Evolutionary conservation across 1,140 invertebrate genomes (phyloP), one percentile per base, ranked within the genome.

Genomic region (Drosophila baimaii): DNA sequence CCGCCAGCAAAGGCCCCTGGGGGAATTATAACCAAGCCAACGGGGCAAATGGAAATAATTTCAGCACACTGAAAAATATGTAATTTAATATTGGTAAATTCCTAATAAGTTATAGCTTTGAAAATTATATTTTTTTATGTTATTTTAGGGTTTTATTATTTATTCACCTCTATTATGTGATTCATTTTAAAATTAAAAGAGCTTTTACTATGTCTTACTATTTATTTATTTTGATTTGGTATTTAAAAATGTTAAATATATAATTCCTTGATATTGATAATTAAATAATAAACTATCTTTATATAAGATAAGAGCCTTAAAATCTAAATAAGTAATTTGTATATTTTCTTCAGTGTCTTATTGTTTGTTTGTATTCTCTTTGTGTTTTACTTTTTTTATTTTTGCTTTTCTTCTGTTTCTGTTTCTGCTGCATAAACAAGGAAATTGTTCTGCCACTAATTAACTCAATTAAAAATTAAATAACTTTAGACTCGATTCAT

Each of bases 391-490:
- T 17, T n/a, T 0, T 1, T 19, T 43, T 15, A 19, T 25, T 12
- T 23, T 21, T 29, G 4, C 9, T 29, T 52, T 68, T 35, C 2
- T 43, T 37, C 43, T 66, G 5, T n/a, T 33, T 35, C 39, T 63
- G 55, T 70, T 79, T 17, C 63, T 82, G 63, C 79, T 76, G 82
- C 82, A 88, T 88, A 88, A 86, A 86, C 76, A 86, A 86, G 79
- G 79, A 79, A 88, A 79, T 86, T 70, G 55, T 21, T 46, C 59
- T 61, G 64, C 52, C 62, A 19, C 57, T 88, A 86, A 86, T 86
- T 86, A 88, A 86, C 65, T 82, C 82, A 88, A 88, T 86, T 86
- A 88, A 88, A 88, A 70, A 79, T 88, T 88, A 83, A 86, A 88
- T 47, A 79, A 83, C 71, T 88, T 86, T 86, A 66, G 83, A 73